Conservation (phyloP, 2,113 vertebrate genomes). For the Penelope pileata region DNA sequence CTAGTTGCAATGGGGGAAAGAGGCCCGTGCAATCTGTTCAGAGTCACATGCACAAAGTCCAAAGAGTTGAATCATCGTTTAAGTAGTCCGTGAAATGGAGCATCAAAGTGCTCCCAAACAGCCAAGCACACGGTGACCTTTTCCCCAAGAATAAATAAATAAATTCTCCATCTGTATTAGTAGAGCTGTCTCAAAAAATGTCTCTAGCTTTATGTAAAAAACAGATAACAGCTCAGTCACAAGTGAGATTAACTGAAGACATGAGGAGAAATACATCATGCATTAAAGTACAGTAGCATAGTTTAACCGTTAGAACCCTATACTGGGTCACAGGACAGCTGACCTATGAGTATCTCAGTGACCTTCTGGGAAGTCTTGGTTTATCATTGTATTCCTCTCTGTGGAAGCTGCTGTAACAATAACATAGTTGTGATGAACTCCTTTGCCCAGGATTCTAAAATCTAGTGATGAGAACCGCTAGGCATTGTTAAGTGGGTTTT, state of each 20-base stretch:
- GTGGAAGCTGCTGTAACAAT: background rate
- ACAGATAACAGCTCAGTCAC: background rate
- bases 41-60: conserved; percentile 28
- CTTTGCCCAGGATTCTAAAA: background rate
- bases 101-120: conserved; percentile 42
- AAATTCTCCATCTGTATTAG: background rate
- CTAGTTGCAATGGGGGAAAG: background rate
- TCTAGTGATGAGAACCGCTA: background rate
- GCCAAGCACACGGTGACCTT: background rate
- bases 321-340: background rate
- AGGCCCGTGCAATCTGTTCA: conserved; percentile 6
- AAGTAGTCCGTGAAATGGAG: conserved; percentile 8
- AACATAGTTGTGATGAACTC: background rate
- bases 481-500: background rate
- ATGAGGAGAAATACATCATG: background rate
- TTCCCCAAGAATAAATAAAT: background rate
- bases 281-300: background rate
- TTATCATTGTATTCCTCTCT: background rate
- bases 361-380: background rate
- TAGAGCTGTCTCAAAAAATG: background rate
- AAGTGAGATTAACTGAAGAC: background rate
- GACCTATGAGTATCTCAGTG: background rate
- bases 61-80: conserved; percentile 11
- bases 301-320: background rate
- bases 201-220: background rate